phyloP scores from a whole-genome alignment of 2,797 vertebrate genomes.

The Myotis daubentonii region DNA sequence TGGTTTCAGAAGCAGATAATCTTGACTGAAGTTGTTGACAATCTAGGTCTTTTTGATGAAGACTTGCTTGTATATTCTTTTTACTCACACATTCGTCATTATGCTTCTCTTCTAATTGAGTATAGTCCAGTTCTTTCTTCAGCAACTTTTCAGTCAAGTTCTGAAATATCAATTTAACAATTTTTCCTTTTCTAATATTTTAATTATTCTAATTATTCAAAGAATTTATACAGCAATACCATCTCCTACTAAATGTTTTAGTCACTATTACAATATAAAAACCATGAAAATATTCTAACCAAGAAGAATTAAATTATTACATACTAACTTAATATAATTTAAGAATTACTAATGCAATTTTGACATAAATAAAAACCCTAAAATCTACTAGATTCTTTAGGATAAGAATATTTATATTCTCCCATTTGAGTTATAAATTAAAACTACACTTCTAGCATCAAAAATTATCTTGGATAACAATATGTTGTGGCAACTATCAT shows the following conservation, averaged over 20 bases:
- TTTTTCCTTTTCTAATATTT: conserved; percentile 38
- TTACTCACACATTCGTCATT: conserved; percentile 88
- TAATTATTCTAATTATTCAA: conserved; percentile 14
- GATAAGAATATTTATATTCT: background rate
- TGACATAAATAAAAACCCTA: conserved; percentile 53
- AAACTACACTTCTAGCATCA: conserved; percentile 20
- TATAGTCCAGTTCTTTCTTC: conserved; percentile 90
- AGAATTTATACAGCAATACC: background rate
- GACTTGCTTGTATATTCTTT: conserved; percentile 89
- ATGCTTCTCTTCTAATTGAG: conserved; percentile 90
- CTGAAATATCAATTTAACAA: conserved; percentile 83
- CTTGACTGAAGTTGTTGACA: conserved; percentile 93
- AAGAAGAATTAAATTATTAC: conserved; percentile 26
- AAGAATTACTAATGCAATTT: conserved; percentile 3
- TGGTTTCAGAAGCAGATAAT: conserved; percentile 88
- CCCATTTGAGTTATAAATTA: conserved; percentile 29
- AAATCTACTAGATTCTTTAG: conserved; percentile 28
- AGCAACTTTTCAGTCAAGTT: conserved; percentile 90
- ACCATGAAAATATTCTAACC: conserved; percentile 14
- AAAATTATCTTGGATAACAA: background rate
- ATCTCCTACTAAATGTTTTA: background rate
- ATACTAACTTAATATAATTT: conserved; percentile 1
- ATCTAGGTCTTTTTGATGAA: conserved; percentile 93
- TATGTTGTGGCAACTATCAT: background rate
- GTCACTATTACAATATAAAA: conserved; percentile 15